Evolutionary conservation across 2,797 vertebrate species (phyloP), one percentile per base, ranked within the genome.

Genomic region (Carapus acus): DNA sequence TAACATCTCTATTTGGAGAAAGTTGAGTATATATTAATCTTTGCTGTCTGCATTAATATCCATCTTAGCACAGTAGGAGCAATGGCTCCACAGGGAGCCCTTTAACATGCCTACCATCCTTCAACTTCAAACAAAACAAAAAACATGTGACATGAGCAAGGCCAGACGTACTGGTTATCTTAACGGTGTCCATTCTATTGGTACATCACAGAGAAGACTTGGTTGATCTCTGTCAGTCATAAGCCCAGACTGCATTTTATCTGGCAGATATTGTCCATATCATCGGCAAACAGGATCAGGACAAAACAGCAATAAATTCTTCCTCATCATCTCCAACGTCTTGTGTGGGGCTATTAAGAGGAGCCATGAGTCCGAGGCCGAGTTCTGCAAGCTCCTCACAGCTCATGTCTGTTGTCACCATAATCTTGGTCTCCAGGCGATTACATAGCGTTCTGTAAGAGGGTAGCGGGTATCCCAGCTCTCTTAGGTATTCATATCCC

Each of bases 381-480:
- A 90, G 81, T 69, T 89, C 87, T 0, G 87, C 87, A 54, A 90
- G 74, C 69, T 89, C 87, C 53, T 89, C 86, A 8, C 88, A 85
- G 74, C 83, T 87, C 81, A 90, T 87, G 60, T 84, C 83, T 1
- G 86, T 77, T 0, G 83, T 83, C 54, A 87, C 85, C 85, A 89
- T 83, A 67, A 90, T 87, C 76, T 88, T 90, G 20, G 87, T 88
- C 72, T 90, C 88, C 45, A 90, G 66, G 12, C 89, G 86, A 69
- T 90, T 91, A 67, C 89, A 91, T 14, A 91, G 76, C 20, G 89
- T 91, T 73, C 89, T 82, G 61, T 91, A 90, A 11, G 89, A 90
- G 41, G 89, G 89, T 40, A 91, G 42, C 2, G 89, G 89, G 74
- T 91, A 90, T 2, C 89, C 89, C 19, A 90, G 65, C 64, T 90